Evolutionary conservation across 2,797 vertebrate genomes (phyloP).

Genomic region (Dermochelys coriacea): DNA sequence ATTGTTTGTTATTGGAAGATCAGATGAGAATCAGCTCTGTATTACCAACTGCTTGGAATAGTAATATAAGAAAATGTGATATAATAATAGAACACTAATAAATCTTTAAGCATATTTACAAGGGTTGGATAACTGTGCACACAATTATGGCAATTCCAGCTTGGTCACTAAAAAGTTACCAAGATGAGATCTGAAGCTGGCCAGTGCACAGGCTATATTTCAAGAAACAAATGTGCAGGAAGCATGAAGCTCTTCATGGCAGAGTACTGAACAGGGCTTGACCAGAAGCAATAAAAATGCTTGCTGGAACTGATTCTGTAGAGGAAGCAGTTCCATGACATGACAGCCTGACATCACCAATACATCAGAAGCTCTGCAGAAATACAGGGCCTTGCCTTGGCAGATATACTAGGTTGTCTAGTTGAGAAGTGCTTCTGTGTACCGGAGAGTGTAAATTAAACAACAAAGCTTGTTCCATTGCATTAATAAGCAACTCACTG

Average conservation of each 20-base stretch:
- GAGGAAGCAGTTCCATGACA: constrained; percentile 35
- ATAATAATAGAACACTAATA: not conserved
- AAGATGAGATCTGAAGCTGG: constrained; percentile 53
- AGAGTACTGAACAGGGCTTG: constrained; percentile 19
- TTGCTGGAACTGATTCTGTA: constrained; percentile 65
- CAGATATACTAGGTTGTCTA: constrained; percentile 19
- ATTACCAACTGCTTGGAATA: not conserved
- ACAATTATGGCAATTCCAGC: not conserved
- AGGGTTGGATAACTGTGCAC: not conserved
- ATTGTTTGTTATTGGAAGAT: not conserved
- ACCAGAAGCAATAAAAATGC: constrained; percentile 56
- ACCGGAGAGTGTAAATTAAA: not conserved
- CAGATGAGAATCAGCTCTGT: not conserved
- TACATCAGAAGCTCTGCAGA: constrained; percentile 34
- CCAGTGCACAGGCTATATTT: constrained; percentile 23
- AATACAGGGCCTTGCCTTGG: constrained; percentile 35
- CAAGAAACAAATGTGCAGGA: constrained; percentile 38
- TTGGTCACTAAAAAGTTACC: constrained; percentile 13
- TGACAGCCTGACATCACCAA: constrained; percentile 70
- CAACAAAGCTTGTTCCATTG: not conserved
- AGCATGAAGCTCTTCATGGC: constrained; percentile 56
- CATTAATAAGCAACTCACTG: not conserved
- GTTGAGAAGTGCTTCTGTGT: not conserved
- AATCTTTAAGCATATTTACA: not conserved
- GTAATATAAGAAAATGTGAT: not conserved